phyloP scores from a whole-genome alignment of 2,797 vertebrate genomes.

The Manis pentadactyla region DNA sequence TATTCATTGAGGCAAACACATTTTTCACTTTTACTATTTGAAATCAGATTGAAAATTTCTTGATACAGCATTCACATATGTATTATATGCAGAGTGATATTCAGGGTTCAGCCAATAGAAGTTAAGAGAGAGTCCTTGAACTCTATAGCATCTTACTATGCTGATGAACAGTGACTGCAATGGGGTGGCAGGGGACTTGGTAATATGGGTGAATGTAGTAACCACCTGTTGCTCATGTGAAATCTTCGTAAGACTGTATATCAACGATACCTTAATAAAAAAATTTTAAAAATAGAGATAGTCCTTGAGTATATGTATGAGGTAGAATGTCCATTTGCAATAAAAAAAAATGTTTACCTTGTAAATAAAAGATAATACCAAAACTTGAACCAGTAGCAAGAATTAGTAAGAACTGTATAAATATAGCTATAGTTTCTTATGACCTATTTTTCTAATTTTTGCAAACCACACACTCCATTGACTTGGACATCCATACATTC shows the following conservation, averaged over 20 bases:
- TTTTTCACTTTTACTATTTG: constrained; percentile 15
- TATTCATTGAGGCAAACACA: background rate
- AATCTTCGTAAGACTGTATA: too few relatives aligned
- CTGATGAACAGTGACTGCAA: too few relatives aligned
- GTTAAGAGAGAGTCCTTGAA: background rate
- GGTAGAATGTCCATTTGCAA: background rate
- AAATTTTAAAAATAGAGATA: background rate
- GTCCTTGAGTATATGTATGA: background rate
- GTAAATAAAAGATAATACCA: background rate
- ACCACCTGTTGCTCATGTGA: too few relatives aligned
- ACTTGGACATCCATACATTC: background rate
- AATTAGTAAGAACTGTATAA: background rate
- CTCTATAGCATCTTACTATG: background rate
- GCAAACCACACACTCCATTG: background rate
- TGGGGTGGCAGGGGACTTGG: too few relatives aligned
- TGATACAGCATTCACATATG: background rate
- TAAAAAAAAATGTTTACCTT: background rate
- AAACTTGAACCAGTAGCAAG: background rate
- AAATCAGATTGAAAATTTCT: background rate
- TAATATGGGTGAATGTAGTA: too few relatives aligned
- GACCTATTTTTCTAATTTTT: background rate
- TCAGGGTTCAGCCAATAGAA: background rate
- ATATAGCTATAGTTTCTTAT: background rate
- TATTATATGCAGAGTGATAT: background rate
- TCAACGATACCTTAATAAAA: too few relatives aligned